These are phyloP conservation scores for Tethya wilhelma DNA, from an alignment of 37 sponge, comb jelly and placozoan genomes.

Conservation along the genomic window DNA sequence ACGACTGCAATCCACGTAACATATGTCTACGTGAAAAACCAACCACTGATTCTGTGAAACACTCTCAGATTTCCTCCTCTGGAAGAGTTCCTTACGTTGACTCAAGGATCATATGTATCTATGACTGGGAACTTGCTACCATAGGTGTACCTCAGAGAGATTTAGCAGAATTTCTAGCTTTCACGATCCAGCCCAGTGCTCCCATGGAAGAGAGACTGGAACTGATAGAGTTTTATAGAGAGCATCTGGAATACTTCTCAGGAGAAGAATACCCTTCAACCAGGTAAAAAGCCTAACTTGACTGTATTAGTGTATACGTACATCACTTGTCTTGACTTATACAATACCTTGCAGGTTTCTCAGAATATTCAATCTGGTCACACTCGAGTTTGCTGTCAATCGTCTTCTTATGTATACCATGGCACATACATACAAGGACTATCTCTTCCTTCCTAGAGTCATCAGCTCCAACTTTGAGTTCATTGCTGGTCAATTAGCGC, in stretches of 20 bases:
- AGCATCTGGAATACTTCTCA: constrained; percentile 41
- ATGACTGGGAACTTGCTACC: constrained; percentile 86
- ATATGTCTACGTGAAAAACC: constrained; percentile 33
- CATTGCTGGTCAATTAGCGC: too few species aligned
- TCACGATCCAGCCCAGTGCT: constrained; percentile 41
- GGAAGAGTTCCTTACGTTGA: constrained; percentile 28
- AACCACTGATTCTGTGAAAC: neutral
- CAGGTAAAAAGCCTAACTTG: constrained; percentile 3
- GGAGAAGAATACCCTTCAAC: constrained; percentile 27
- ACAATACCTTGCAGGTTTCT: constrained; percentile 50
- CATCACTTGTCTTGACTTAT: neutral
- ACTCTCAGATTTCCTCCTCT: neutral
- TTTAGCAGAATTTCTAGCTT: constrained; percentile 72
- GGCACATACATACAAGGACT: constrained; percentile 86
- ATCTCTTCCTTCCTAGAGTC: constrained; percentile 70
- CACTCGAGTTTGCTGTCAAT: constrained; percentile 60
- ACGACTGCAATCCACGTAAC: constrained; percentile 84
- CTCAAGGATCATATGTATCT: constrained; percentile 56
- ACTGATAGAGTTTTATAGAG: constrained; percentile 55
- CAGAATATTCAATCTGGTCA: constrained; percentile 41
- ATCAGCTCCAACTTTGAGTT: constrained; percentile 43
- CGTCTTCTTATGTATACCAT: constrained; percentile 74
- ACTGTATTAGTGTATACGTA: neutral
- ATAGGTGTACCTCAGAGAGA: constrained; percentile 73
- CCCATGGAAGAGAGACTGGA: constrained; percentile 21